Evolutionary conservation across 2,113 vertebrate genomes (phyloP), one percentile per base, ranked within the genome.

Genomic region (Notechis scutatus): DNA sequence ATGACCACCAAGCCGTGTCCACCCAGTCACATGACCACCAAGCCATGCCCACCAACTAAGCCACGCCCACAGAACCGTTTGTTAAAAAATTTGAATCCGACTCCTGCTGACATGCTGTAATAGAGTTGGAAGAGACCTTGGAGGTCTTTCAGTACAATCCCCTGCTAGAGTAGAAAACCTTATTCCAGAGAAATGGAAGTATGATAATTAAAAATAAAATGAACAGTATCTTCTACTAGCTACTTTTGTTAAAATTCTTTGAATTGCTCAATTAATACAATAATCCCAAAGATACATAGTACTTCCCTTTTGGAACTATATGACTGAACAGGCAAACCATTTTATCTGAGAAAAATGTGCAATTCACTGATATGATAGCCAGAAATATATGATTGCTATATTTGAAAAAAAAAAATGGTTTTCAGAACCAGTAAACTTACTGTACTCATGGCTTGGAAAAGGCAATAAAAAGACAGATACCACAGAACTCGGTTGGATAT

Each of bases 401-500:
- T 8, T 7, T 18, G 47, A 1, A 50, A 10, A 45, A 50, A 50
- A 69, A 69, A 92, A 92, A 81, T 7, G 1, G 15, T 54, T 55
- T 39, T 69, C 59, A 69, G 86, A 12, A 64, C 26, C 52, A 12
- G 85, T 39, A 29, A 94, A 98, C 99, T 98, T 95, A 99, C 99
- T 69, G 98, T 99, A 96, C 98, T 98, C 92, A 99, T 97, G 47
- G 98, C 99, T 96, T 99, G 99, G 97, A 99, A 99, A 94, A 99
- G 97, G 96, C 98, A 98, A 97, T 99, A 99, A 97, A 99, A 99
- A 85, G 95, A 96, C 2, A 98, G 96, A 93, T 99, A 99, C 99
- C 99, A 99, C 12, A 98, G 91, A 95, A 98, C 98, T 90, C 97
- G 98, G 92, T 98, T 97, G 0, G 90, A 97, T 93, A 94, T 91